Evolutionary conservation across 2,888 invertebrate species (phyloP).

Genomic region (Scaeva pyrastri): DNA sequence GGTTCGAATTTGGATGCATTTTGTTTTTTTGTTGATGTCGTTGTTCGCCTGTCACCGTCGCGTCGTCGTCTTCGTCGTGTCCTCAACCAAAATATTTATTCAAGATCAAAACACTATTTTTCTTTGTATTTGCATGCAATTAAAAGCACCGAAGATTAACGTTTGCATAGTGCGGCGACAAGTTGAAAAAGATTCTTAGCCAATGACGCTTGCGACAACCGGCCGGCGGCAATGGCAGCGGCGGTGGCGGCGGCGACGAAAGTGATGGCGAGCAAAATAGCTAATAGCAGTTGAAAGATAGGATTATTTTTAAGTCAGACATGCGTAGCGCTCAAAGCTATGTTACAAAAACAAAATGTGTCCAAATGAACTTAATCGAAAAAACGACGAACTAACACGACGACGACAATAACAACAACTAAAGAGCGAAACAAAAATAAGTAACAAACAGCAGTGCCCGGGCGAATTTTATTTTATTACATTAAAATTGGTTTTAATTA

Average conservation of each 20-base stretch:
- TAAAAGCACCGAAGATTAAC: conserved; percentile 51
- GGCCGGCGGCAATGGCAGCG: background rate
- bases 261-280: background rate
- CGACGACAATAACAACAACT: conserved; percentile 15
- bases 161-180: conserved; percentile 27
- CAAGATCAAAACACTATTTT: conserved; percentile 74
- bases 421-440: conserved; percentile 62
- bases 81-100: conserved; percentile 66
- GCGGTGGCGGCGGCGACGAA: background rate
- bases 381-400: conserved; percentile 10
- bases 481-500: conserved; percentile 68
- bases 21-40: background rate
- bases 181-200: conserved; percentile 7
- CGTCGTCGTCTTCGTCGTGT: background rate
- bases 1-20: background rate
- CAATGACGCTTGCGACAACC: background rate
- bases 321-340: conserved; percentile 60
- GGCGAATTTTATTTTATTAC: conserved; percentile 69
- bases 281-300: conserved; percentile 39
- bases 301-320: conserved; percentile 71
- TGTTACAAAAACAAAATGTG: conserved; percentile 33
- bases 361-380: conserved; percentile 46
- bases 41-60: background rate
- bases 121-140: conserved; percentile 70
- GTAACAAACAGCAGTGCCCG: conserved; percentile 51